A percentile compares a stretch with the other conserved stretches of the same genome.
Conservation (phyloP, 2,888 invertebrate genomes). For the Lycocerus yunnanus region DNA sequence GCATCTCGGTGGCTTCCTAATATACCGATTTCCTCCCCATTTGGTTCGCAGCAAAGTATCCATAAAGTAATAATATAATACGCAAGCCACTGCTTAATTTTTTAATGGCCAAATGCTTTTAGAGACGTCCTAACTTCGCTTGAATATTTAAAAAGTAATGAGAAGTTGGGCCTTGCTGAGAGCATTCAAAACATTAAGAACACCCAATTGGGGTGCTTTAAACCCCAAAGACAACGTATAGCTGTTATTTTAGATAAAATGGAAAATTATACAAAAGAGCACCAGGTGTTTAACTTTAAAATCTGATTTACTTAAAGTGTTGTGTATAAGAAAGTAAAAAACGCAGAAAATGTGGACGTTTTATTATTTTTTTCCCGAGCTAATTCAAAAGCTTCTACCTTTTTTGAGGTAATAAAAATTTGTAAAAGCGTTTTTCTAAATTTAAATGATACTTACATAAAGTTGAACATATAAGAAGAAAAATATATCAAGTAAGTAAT, state of each 20-base stretch:
- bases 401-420: background rate
- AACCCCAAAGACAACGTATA: slow-evolving; percentile 50
- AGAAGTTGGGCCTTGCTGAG: slow-evolving; percentile 45
- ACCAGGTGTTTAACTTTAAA: slow-evolving; percentile 43
- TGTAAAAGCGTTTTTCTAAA: background rate
- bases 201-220: slow-evolving; percentile 44
- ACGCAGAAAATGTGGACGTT: background rate
- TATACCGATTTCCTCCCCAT: slow-evolving; percentile 52
- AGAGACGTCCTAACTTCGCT: slow-evolving; percentile 58
- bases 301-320: slow-evolving; percentile 41
- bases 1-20: slow-evolving; percentile 30
- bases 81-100: slow-evolving; percentile 57
- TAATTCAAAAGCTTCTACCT: background rate
- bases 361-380: background rate
- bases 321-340: background rate
- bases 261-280: slow-evolving; percentile 37
- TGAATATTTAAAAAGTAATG: slow-evolving; percentile 57
- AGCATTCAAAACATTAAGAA: slow-evolving; percentile 47
- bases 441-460: background rate
- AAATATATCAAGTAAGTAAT: background rate
- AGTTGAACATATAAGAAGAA: background rate
- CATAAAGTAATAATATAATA: slow-evolving; percentile 59
- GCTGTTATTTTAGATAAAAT: slow-evolving; percentile 45
- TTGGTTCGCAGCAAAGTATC: slow-evolving; percentile 53
- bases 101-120: slow-evolving; percentile 71